Evolutionary conservation across 2,113 vertebrate species (phyloP).

Genomic region (Cinclus mexicanus): DNA sequence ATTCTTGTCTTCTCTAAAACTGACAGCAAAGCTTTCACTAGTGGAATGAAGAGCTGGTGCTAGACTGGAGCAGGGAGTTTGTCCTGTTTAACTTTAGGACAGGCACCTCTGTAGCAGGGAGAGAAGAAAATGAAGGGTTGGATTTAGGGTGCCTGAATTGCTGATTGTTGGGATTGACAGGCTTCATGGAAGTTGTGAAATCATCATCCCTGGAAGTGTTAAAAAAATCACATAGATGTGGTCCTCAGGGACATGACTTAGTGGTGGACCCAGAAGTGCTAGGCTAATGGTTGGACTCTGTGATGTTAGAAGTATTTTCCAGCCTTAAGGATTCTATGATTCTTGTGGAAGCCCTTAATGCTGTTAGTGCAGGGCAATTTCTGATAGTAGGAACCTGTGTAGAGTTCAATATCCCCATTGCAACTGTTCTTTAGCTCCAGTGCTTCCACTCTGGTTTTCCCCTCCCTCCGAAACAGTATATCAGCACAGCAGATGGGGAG

Average conservation of each 20-base stretch:
- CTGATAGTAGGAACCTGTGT: neutral
- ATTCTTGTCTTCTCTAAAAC: neutral
- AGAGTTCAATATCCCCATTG: neutral
- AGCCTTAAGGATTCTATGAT: neutral
- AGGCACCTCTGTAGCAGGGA: neutral
- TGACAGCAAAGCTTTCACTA: neutral
- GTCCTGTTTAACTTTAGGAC: neutral
- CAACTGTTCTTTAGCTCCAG: neutral
- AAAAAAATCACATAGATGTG: neutral
- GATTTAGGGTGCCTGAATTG: neutral
- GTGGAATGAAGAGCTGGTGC: neutral
- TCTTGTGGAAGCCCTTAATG: neutral
- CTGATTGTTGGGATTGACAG: neutral
- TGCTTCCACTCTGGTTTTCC: neutral
- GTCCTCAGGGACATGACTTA: neutral
- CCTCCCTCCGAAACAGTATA: neutral
- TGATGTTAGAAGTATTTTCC: neutral
- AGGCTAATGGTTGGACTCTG: neutral
- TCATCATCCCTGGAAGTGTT: neutral
- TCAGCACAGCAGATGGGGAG: rapidly evolving
- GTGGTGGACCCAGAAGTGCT: neutral
- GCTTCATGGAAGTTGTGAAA: neutral
- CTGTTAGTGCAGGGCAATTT: neutral
- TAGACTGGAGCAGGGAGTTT: neutral
- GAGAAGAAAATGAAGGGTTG: neutral